These are phyloP conservation scores for Noctua janthe DNA, from an alignment of 2,888 invertebrate species.

Conservation along the genomic window DNA sequence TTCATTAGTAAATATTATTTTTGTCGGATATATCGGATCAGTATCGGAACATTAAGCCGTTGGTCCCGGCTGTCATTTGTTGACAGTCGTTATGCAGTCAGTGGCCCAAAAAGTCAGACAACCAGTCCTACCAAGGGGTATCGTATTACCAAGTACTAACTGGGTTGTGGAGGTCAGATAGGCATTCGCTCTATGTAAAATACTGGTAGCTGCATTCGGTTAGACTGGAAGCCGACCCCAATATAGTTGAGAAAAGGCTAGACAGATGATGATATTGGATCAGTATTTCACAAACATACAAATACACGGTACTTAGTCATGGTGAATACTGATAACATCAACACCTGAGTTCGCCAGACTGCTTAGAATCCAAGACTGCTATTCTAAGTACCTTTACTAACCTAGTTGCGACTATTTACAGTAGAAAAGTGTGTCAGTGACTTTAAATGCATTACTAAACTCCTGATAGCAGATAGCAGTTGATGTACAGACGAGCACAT, in stretches of 20 bases:
- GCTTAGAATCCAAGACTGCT: background rate
- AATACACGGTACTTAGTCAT: background rate
- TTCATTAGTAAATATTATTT: background rate
- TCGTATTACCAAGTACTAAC: too few species aligned
- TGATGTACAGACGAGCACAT: conserved; percentile 15
- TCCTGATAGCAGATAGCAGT: conserved; percentile 40
- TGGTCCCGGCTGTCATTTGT: too few species aligned
- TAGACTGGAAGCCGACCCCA: too few species aligned
- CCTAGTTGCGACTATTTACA: conserved; percentile 15
- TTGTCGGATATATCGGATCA: too few species aligned
- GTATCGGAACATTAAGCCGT: too few species aligned
- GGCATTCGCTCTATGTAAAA: too few species aligned
- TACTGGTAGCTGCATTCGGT: too few species aligned
- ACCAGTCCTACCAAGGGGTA: too few species aligned
- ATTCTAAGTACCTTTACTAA: conserved; percentile 2
- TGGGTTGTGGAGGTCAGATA: too few species aligned
- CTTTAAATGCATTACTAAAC: conserved; percentile 7
- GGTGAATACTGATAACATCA: conserved; percentile 8
- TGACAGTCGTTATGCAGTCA: too few species aligned
- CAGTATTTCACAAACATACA: conserved; percentile 14
- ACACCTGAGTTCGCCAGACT: background rate
- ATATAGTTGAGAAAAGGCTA: too few species aligned
- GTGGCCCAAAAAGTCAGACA: too few species aligned
- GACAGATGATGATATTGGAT: background rate
- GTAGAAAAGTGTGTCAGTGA: conserved; percentile 40